Conservation (phyloP, 2,888 invertebrate genomes). For the Epicampocera succincta region DNA sequence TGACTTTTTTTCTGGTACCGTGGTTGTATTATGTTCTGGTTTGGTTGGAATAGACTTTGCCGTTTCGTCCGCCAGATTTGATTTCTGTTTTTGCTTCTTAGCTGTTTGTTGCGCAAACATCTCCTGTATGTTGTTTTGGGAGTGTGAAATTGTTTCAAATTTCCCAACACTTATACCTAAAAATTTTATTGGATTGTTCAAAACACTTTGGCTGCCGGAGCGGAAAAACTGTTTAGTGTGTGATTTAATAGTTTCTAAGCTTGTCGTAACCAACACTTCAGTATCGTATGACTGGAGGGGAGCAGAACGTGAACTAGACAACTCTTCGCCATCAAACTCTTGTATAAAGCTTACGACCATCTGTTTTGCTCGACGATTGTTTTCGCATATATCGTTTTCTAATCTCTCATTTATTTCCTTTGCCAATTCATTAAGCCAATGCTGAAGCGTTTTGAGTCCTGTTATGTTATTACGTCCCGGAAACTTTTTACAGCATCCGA, state of each 20-base stretch:
- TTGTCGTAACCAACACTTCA: constrained; percentile 86
- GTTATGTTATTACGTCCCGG: constrained; percentile 89
- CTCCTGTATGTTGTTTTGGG: constrained; percentile 83
- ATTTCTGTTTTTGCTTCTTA: constrained; percentile 72
- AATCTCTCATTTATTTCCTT: constrained; percentile 92
- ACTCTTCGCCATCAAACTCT: constrained; percentile 83
- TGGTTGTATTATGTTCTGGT: constrained; percentile 20
- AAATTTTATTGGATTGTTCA: constrained; percentile 85
- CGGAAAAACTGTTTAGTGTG: constrained; percentile 81
- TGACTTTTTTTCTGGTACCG: not conserved
- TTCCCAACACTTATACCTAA: constrained; percentile 91
- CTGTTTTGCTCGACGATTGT: constrained; percentile 89
- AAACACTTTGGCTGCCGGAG: constrained; percentile 73
- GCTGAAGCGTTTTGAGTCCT: constrained; percentile 85
- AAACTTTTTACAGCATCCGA: constrained; percentile 98
- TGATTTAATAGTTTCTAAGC: constrained; percentile 86
- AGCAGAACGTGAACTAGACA: constrained; percentile 86
- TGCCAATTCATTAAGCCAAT: constrained; percentile 91
- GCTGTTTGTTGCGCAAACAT: constrained; percentile 83
- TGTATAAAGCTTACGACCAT: constrained; percentile 89
- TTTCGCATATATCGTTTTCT: constrained; percentile 90
- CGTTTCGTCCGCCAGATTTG: constrained; percentile 12
- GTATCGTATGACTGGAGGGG: constrained; percentile 85
- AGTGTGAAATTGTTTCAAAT: constrained; percentile 85
- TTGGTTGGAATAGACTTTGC: too few species aligned